Base-by-base conservation (phyloP, 2,113 vertebrate genomes). In the Entomyzon cyanotis region DNA sequence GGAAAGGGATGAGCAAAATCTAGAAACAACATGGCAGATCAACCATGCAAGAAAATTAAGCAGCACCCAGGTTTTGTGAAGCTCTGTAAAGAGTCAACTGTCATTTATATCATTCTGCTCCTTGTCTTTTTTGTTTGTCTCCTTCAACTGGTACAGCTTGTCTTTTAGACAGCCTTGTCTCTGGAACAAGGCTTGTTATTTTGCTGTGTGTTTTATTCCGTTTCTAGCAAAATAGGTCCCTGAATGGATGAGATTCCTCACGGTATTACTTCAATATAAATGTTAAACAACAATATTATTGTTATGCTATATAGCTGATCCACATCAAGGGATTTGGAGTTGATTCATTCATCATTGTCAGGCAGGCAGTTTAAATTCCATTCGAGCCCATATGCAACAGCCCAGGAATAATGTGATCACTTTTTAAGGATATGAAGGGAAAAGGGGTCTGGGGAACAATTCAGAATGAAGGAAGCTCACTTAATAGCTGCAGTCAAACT, bases 341-440 rank as follows among this genome's bases (percentile, higher is more conserved):
- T 55, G 96, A 93, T 84, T 90, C 96, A 96, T 97, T 97, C 95
- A 87, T 97, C 96, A 97, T 70, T 95, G 96, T 96, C 95, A 97
- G 84, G 31, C 79, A 96, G 68, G 89, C 60, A 90, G 83, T 90
- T 95, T 89, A 93, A 94, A 95, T 97, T 94, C 94, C 35, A 52
- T 41, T 75, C 3, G 0, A 92, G 83, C 56, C 71, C 27, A n/a
- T 18, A 92, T 10, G 75, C 71, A 97, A 47, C 90, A 95, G 53
- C 79, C 68, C 60, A 86, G 55, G 94, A 92, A 95, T 73, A 92
- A 94, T 63, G 69, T 50, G 79, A 90, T 90, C 78, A 35, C 90
- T 94, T 94, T 90, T 86, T 90, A 94, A 92, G 68, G 71, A 85
- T 78, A 52, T 81, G 71, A 88, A 86, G 33, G 64, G 35, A 89